Percentiles rank a stretch among this genome's conserved stretches.
Conservation (phyloP, 2,888 invertebrate species). For the Xylota sylvarum region DNA sequence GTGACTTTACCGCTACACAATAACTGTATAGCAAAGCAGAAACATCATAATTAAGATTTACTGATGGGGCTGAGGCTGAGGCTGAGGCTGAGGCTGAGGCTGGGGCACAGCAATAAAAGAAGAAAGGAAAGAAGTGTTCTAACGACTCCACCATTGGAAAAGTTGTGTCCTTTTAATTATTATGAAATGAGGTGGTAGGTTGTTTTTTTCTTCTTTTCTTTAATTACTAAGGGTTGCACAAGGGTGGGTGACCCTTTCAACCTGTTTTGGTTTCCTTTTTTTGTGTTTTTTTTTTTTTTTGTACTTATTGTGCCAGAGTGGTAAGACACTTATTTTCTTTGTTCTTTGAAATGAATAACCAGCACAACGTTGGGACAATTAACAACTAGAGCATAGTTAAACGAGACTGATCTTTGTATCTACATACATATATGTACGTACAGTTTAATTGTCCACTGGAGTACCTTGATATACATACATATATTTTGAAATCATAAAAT, state of each 20-base stretch:
- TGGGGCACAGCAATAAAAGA: constrained; percentile 25
- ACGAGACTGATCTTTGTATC: neutral
- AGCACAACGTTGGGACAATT: neutral
- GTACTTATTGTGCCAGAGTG: constrained; percentile 11
- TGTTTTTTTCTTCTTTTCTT: constrained; percentile 29
- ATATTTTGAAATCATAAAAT: too few relatives aligned
- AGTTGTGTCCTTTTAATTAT: constrained; percentile 60
- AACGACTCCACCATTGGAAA: constrained; percentile 13
- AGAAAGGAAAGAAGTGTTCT: constrained; percentile 27
- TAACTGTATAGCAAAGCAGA: constrained; percentile 34
- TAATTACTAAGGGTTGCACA: constrained; percentile 37
- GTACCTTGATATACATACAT: too few relatives aligned
- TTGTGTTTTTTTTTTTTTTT: constrained; percentile 2
- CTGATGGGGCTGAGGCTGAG: neutral
- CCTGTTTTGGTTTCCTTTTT: constrained; percentile 16
- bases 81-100: neutral
- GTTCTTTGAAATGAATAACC: constrained; percentile 21
- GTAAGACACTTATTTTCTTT: constrained; percentile 18
- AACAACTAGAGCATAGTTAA: neutral
- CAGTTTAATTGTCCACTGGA: too few relatives aligned
- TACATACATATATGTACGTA: too few relatives aligned
- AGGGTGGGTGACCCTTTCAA: constrained; percentile 35
- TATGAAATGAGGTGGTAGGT: constrained; percentile 54
- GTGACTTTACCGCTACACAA: constrained; percentile 38
- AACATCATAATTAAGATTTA: constrained; percentile 69